Evolutionary conservation across 2,113 vertebrate species (phyloP).

Genomic region (Oreochromis niloticus): DNA sequence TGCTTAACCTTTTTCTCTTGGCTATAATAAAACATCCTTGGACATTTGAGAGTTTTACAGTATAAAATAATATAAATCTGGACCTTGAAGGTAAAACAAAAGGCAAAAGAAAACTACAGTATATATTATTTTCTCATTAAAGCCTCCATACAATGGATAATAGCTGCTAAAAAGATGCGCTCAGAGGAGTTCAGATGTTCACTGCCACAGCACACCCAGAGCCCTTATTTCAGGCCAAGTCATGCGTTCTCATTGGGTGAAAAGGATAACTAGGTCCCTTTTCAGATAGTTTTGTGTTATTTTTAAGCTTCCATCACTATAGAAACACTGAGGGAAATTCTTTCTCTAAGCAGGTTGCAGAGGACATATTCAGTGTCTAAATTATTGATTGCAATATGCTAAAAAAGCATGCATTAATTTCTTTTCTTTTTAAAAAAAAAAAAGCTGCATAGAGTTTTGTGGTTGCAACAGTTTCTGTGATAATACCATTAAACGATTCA

Average conservation of each 20-base stretch:
- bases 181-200: neutral
- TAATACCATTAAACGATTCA: neutral
- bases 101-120: neutral
- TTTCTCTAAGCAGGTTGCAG: neutral
- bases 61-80: neutral
- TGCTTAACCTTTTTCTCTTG: neutral
- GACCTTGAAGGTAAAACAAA: neutral
- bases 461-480: neutral
- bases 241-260: neutral
- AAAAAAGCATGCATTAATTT: neutral
- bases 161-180: neutral
- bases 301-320: neutral
- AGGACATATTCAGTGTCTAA: neutral
- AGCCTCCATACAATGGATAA: neutral
- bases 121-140: neutral
- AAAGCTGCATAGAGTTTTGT: neutral
- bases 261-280: neutral
- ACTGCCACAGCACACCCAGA: neutral
- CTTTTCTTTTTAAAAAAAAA: neutral
- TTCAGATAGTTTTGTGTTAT: neutral
- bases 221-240: neutral
- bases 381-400: neutral
- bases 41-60: neutral
- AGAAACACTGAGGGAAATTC: neutral
- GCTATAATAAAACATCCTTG: neutral